Conservation (phyloP, 2,888 invertebrate genomes). For the Griposia aprilina region DNA sequence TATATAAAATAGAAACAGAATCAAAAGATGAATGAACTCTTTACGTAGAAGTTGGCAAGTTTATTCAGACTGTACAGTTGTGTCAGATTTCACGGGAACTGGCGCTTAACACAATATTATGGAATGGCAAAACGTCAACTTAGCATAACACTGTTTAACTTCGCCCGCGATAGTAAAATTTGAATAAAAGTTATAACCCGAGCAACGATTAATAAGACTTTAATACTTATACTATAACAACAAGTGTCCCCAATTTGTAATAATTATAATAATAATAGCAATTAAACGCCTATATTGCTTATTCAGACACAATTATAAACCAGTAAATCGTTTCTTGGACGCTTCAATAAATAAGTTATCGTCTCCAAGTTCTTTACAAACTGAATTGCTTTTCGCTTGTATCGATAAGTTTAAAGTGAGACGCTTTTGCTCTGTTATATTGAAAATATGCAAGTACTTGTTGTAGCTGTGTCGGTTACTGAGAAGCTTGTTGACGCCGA, state of each 20-base stretch:
- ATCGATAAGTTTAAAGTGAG: slow-evolving; percentile 58
- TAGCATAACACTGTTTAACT: slow-evolving; percentile 84
- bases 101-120: slow-evolving; percentile 86
- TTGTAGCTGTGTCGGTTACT: slow-evolving; percentile 15
- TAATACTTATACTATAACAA: slow-evolving; percentile 27
- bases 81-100: slow-evolving; percentile 83
- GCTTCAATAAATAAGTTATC: slow-evolving; percentile 58
- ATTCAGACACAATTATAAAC: slow-evolving; percentile 38
- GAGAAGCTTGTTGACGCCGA: slow-evolving; percentile 14
- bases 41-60: slow-evolving; percentile 77
- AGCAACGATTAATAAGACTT: slow-evolving; percentile 39
- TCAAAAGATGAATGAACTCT: slow-evolving; percentile 75
- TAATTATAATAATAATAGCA: slow-evolving; percentile 10
- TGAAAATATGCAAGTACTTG: slow-evolving; percentile 43
- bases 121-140: slow-evolving; percentile 82
- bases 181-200: slow-evolving; percentile 65
- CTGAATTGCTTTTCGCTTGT: slow-evolving; percentile 53
- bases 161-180: slow-evolving; percentile 75
- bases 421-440: slow-evolving; percentile 41
- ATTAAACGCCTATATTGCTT: slow-evolving; percentile 4
- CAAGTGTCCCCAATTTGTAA: neutral
- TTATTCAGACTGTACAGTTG: slow-evolving; percentile 83
- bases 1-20: slow-evolving; percentile 61
- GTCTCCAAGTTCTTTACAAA: slow-evolving; percentile 56
- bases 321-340: slow-evolving; percentile 30